Evolutionary conservation across 2,113 vertebrate species (phyloP).

Genomic region (Myotis lucifugus): DNA sequence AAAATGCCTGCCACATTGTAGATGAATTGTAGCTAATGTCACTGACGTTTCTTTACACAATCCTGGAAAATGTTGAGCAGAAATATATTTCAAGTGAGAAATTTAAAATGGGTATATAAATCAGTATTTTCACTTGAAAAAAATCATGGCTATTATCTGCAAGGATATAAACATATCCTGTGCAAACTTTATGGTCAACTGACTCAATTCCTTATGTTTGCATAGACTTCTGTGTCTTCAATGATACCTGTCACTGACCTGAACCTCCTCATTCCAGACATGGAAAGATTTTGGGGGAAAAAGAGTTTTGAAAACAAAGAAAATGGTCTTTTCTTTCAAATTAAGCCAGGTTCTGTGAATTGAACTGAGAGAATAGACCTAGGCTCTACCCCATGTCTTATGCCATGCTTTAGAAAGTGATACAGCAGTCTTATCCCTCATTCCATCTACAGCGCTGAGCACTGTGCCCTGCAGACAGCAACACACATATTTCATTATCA

Average conservation of each 20-base stretch:
- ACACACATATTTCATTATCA: background rate
- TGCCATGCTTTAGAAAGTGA: slow-evolving; percentile 44
- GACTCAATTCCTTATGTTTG: background rate
- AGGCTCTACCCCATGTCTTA: slow-evolving; percentile 32
- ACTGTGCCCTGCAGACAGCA: background rate
- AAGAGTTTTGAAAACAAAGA: slow-evolving; percentile 12
- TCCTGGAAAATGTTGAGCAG: background rate
- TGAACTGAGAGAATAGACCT: slow-evolving; percentile 63
- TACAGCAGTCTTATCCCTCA: background rate
- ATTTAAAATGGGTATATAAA: background rate
- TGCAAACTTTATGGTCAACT: background rate
- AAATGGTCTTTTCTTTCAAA: background rate
- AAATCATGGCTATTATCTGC: background rate
- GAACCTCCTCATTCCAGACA: background rate
- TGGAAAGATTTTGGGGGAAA: background rate
- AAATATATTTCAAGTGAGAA: slow-evolving; percentile 37
- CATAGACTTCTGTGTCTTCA: background rate
- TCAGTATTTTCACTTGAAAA: background rate
- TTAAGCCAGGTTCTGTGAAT: background rate
- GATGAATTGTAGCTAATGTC: background rate
- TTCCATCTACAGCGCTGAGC: background rate
- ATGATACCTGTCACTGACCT: background rate
- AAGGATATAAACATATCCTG: background rate
- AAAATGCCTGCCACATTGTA: background rate
- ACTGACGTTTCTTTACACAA: background rate